Percentiles rank a stretch among this genome's conserved stretches.
Conservation (phyloP, 37 sponge, comb jelly and placozoan genomes). For the Aphrocallistes beatrix region DNA sequence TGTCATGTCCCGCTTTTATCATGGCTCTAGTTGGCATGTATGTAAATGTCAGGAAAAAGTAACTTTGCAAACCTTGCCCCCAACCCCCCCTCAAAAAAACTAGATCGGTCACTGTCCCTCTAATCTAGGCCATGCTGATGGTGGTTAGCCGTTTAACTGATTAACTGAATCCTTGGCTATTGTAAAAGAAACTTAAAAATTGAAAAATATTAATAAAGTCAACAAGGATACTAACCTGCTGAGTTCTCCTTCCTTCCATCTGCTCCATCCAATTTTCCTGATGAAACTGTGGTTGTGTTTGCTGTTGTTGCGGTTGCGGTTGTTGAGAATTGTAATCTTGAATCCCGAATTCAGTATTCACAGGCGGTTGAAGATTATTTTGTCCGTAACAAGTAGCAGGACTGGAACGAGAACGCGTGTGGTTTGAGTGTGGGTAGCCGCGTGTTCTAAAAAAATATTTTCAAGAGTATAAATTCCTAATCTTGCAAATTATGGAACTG, state of each 20-base stretch:
- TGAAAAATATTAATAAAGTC: neutral
- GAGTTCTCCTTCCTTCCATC: neutral
- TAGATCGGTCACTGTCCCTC: too few relatives aligned
- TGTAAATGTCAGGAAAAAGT: too few relatives aligned
- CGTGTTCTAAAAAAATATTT: neutral
- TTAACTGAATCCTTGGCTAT: too few relatives aligned
- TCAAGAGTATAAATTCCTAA: too few relatives aligned
- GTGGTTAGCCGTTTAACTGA: too few relatives aligned
- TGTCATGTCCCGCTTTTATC: too few relatives aligned
- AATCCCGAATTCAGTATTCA: neutral
- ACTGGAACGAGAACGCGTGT: conserved; percentile 1
- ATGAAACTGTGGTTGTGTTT: neutral
- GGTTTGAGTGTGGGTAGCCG: neutral
- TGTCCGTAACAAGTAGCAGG: neutral
- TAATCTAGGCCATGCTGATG: too few relatives aligned
- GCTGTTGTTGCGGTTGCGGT: neutral
- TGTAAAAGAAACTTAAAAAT: too few relatives aligned
- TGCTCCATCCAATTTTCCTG: neutral
- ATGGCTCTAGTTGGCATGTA: too few relatives aligned
- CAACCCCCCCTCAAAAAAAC: too few relatives aligned
- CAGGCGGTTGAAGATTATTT: neutral
- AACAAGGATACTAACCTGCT: neutral
- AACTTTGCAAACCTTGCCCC: too few relatives aligned
- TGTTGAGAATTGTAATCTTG: neutral
- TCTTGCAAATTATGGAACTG: too few relatives aligned